These are phyloP conservation scores for Caenorhabditis auriculariae DNA, from an alignment of 2,888 invertebrate species.

Conservation along the genomic window DNA sequence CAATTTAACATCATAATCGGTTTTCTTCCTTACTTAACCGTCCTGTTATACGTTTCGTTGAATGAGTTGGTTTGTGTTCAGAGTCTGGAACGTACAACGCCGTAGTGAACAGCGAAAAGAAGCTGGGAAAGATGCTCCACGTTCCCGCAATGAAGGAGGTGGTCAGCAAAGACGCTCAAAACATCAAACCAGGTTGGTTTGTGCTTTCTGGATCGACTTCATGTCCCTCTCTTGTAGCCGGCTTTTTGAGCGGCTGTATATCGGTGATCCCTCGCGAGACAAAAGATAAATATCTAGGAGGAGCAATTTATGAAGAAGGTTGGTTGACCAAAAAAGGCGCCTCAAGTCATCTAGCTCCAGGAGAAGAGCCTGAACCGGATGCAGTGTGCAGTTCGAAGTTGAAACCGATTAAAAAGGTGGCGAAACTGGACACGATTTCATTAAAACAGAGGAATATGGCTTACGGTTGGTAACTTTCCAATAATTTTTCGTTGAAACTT, in stretches of 20 bases:
- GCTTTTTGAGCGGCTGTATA: conserved; percentile 9
- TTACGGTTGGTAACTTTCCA: conserved; percentile 3
- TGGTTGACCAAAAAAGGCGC: conserved; percentile 7
- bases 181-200: conserved; percentile 16
- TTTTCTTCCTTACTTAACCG: too few species aligned
- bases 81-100: conserved; percentile 15
- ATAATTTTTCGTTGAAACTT: not conserved
- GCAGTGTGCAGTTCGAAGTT: too few species aligned
- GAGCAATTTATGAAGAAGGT: conserved; percentile 23
- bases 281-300: conserved; percentile 13
- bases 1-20: too few species aligned
- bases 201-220: too few species aligned
- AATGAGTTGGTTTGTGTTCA: conserved; percentile 2
- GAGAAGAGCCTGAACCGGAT: too few species aligned
- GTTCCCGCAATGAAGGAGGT: conserved; percentile 15
- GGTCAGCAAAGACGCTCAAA: conserved; percentile 10
- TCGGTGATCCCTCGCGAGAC: conserved; percentile 15
- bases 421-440: conserved; percentile 10
- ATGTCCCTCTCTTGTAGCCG: conserved; percentile 3
- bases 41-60: too few species aligned
- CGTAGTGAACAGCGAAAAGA: conserved; percentile 4
- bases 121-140: conserved; percentile 16
- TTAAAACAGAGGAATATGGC: conserved; percentile 16
- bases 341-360: conserved; percentile 11
- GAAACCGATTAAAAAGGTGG: conserved; percentile 18